Evolutionary conservation across 2,113 vertebrate species (phyloP), one percentile per base, ranked within the genome.

Genomic region (Clupea harengus): DNA sequence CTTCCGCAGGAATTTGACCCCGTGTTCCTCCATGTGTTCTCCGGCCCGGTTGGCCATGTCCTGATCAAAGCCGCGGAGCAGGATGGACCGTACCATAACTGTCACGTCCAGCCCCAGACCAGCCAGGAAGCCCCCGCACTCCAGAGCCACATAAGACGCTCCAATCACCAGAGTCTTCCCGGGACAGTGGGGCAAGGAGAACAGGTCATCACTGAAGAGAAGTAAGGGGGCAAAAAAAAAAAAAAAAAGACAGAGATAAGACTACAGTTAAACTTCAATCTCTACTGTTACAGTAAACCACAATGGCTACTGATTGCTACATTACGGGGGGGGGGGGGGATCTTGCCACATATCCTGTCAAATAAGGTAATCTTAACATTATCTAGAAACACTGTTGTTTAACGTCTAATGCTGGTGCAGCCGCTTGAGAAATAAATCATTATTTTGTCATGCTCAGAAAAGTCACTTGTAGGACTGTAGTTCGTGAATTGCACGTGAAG

Each of bases 71-170:
- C 97, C 98, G 32, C 97, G 94, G 20, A 99, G 96, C 0, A 99
- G 95, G 87, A 99, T 95, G 44, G 98, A 99, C 11, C 97, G 96
- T 2, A 98, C 97, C 98, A 99, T 98, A 10, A 99, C 60, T 0
- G 97, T 99, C 84, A 99, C 97, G 3, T 99, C 97, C 0, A 99
- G 93, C 4, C 97, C 97, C 18, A 99, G 86, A 6, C 98, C 96
- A 0, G 96, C 96, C 78, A 99, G 95, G 89, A 99, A 98, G 8
- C 98, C 98, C 0, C 97, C 98, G n/a, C 98, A 99, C 88, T 99
- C 98, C 91, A 99, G 93, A 17, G 97, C 97, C 75, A 99, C 97
- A 0, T 99, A 99, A 0, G 98, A 99, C 0, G 98, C 97, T 0
- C 98, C 98, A 45, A 99, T 92, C 45, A 99, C 95, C 67, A 99